Percentiles rank a stretch among this genome's conserved stretches.
Conservation (phyloP, 2,113 vertebrate genomes). For the Recurvirostra avosetta region DNA sequence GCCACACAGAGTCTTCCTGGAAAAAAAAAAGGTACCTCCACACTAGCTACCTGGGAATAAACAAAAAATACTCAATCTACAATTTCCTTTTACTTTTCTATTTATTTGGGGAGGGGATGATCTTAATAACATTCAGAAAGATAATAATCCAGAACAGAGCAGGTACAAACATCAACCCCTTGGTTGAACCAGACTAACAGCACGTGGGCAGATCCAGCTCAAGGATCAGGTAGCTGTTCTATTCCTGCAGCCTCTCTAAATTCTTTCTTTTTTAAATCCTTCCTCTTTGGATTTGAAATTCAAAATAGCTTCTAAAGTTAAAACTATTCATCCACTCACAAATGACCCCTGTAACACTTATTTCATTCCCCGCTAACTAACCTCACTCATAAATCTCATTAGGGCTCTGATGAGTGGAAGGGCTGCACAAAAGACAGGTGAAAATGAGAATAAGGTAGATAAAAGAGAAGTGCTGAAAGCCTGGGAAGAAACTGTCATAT, state of each 20-base stretch:
- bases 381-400: constrained; percentile 34
- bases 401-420: not conserved
- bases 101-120: not conserved
- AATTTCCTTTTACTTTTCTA: not conserved
- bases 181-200: not conserved
- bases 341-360: not conserved
- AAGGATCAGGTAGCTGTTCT: not conserved
- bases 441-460: not conserved
- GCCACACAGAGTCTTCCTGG: not conserved
- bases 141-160: not conserved
- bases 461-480: not conserved
- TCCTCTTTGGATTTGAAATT: not conserved
- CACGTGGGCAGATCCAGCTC: not conserved
- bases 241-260: not conserved
- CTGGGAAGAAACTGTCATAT: not conserved
- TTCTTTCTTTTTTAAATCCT: not conserved
- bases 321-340: not conserved
- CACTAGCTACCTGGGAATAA: not conserved
- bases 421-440: not conserved
- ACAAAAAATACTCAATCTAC: not conserved
- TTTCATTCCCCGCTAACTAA: not conserved
- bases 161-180: not conserved
- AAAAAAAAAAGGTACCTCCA: not conserved
- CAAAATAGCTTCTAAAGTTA: not conserved
- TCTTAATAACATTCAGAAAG: not conserved